These are phyloP conservation scores for Hydrolagus affinis DNA, from an alignment of 2,113 vertebrate species.

Conservation along the genomic window DNA sequence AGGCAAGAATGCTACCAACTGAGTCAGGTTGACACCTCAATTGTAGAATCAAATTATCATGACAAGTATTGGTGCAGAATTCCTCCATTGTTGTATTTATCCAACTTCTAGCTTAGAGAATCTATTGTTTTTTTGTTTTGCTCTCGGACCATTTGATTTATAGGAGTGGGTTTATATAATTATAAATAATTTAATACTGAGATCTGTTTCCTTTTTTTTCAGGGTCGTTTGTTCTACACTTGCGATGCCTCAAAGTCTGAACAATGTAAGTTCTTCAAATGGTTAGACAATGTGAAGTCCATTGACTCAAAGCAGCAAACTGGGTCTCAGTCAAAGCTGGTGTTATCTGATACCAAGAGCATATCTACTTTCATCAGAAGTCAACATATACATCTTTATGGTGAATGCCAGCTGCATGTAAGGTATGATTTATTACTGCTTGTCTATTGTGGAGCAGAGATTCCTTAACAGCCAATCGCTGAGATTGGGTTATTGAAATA, in stretches of 20 bases:
- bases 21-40: too few species aligned
- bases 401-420: constrained; percentile 60
- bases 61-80: too few species aligned
- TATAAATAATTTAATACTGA: not conserved
- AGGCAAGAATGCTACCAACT: too few species aligned
- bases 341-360: constrained; percentile 52
- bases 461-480: not conserved
- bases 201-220: constrained; percentile 10
- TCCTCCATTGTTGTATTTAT: too few species aligned
- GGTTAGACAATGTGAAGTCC: constrained; percentile 52
- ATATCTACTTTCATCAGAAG: constrained; percentile 54
- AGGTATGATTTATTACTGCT: constrained; percentile 46
- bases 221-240: constrained; percentile 63
- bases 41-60: too few species aligned
- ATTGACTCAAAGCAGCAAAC: constrained; percentile 14
- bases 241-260: constrained; percentile 57
- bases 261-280: constrained; percentile 62
- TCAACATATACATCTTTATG: constrained; percentile 56
- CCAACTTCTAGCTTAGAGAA: too few species aligned
- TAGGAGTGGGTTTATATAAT: too few species aligned
- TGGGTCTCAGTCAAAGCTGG: constrained; percentile 33
- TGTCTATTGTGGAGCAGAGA: not conserved
- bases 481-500: not conserved
- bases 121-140: too few species aligned
- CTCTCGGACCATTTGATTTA: too few species aligned